Evolutionary conservation across 2,888 invertebrate genomes (phyloP), one percentile per base, ranked within the genome.

Genomic region (Malthinus seriepunctatus): DNA sequence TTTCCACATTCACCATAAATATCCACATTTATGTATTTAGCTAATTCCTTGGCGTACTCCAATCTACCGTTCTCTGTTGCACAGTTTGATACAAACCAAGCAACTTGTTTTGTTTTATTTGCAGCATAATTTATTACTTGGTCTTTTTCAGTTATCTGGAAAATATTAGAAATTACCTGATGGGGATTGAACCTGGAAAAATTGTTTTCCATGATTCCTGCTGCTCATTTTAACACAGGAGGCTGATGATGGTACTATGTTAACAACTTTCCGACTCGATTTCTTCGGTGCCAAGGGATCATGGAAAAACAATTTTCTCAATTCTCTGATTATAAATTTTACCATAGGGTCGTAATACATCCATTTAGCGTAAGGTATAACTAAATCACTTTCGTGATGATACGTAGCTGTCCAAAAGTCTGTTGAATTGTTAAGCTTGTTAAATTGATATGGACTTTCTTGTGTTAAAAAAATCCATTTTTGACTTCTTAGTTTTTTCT

Each of bases 1-100:
- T 87, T 84, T 14, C 96, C 96, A 76, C 96, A 97, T 4, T 89
- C 89, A 9, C 95, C 96, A 79, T 92, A 96, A 68, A 96, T 93
- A 76, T 96, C 95, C 46, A 79, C 79, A 63, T 88, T 83, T 67
- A 97, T 95, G 80, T 90, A 83, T 77, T 95, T 93, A 63, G 88
- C 84, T 53, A 97, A 82, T 76, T 91, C 91, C 67, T 87, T 86
- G 8, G 95, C 97, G 78, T 91, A 97, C 67, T 91, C 89, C 60
- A 95, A 81, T 8, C 97, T 86, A 2, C 90, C 89, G 78, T 97
- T 97, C 52, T 93, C 85, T 2, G 97, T 95, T 63, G 92, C 93
- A 76, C 97, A 97, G 80, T 97, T 97, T 34, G 97, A 97, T 52
- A 97, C 97, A 80, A 97, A 97, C 97, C 97, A 97, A 51, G 97